phyloP scores from a whole-genome alignment of 2,888 invertebrate species.

The Amphipyra tragopoginis region DNA sequence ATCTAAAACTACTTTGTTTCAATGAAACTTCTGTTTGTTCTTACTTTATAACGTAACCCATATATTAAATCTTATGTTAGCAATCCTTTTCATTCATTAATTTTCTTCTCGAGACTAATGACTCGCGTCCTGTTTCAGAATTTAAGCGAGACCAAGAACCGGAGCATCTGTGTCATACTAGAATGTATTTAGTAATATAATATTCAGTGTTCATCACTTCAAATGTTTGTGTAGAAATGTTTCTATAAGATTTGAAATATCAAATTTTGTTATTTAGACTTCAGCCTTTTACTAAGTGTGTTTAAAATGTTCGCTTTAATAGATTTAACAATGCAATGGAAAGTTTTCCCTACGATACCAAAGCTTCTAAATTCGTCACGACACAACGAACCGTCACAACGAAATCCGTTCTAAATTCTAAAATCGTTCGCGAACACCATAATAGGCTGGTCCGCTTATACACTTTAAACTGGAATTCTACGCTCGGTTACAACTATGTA shows the following conservation, averaged over 20 bases:
- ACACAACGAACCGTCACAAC: constrained; percentile 10
- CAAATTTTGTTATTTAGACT: constrained; percentile 2
- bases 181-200: constrained; percentile 26
- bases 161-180: constrained; percentile 23
- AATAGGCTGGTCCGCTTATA: constrained; percentile 39
- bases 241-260: neutral
- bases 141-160: constrained; percentile 29
- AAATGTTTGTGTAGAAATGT: neutral
- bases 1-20: neutral
- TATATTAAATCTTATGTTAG: constrained; percentile 21
- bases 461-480: constrained; percentile 59
- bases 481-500: constrained; percentile 58
- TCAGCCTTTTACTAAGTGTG: neutral
- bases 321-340: neutral
- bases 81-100: constrained; percentile 36
- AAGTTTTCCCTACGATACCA: neutral
- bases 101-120: constrained; percentile 40
- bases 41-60: constrained; percentile 7
- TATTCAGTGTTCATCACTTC: constrained; percentile 21
- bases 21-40: neutral
- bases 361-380: constrained; percentile 16
- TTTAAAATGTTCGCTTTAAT: neutral
- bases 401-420: constrained; percentile 40
- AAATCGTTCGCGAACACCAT: constrained; percentile 37
- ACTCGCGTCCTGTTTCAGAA: constrained; percentile 35